Evolutionary conservation across 1,140 invertebrate genomes (phyloP).

Genomic region (Babylonia areolata): DNA sequence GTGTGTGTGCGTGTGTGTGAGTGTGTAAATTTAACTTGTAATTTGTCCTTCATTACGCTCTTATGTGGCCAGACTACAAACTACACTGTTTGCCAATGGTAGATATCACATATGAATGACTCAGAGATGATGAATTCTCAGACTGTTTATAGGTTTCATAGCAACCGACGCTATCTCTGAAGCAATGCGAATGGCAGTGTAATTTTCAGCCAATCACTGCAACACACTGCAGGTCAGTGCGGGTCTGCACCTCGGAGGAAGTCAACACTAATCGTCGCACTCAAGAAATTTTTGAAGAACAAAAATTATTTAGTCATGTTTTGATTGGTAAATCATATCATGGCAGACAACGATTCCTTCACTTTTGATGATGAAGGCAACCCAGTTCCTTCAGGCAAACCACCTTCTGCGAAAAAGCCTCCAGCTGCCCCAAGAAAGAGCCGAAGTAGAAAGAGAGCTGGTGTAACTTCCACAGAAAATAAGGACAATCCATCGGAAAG

Average conservation of each 20-base stretch:
- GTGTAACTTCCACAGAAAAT: too few relatives aligned
- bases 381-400: neutral
- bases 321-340: neutral
- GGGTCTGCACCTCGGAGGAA: slow-evolving; percentile 14
- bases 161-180: slow-evolving; percentile 7
- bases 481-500: neutral
- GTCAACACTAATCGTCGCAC: neutral
- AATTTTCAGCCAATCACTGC: slow-evolving; percentile 25
- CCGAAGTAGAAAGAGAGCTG: neutral
- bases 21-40: too few relatives aligned
- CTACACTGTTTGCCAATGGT: neutral
- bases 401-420: slow-evolving; percentile 1
- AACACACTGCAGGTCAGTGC: neutral
- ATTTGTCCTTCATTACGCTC: too few relatives aligned
- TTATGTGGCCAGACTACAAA: neutral
- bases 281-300: neutral
- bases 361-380: slow-evolving; percentile 33
- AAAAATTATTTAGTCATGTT: neutral
- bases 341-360: slow-evolving; percentile 17
- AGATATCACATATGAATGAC: neutral
- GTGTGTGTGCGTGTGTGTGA: too few relatives aligned
- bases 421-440: slow-evolving; percentile 1
- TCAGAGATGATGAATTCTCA: neutral
- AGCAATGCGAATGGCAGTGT: neutral
- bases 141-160: slow-evolving; percentile 27